A percentile compares a stretch with the other conserved stretches of the same genome.
Evolutionary conservation across 2,888 invertebrate genomes (phyloP).

Genomic region (Eubasilissa splendida): DNA sequence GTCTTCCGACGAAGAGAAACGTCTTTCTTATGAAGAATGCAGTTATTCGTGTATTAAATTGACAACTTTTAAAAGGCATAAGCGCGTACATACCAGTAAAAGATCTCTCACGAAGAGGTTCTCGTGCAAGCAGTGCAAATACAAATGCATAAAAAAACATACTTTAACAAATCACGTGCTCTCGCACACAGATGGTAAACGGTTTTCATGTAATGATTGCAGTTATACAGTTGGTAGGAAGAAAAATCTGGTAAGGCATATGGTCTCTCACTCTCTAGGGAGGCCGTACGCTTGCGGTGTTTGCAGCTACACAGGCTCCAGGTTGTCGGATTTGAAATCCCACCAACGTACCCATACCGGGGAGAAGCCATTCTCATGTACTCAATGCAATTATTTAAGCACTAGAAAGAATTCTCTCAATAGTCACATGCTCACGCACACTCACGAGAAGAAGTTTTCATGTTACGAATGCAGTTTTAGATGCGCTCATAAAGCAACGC

Average conservation of each 20-base stretch:
- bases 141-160: background rate
- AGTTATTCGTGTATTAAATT: background rate
- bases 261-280: background rate
- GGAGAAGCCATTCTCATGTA: constrained; percentile 67
- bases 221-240: background rate
- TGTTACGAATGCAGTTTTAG: constrained; percentile 2
- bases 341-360: constrained; percentile 66
- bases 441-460: background rate
- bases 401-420: background rate
- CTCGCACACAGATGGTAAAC: background rate
- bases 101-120: background rate
- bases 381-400: background rate
- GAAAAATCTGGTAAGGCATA: background rate
- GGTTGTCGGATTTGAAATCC: constrained; percentile 66
- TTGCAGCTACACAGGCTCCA: constrained; percentile 59
- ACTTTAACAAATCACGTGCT: background rate
- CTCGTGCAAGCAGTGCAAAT: background rate
- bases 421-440: background rate
- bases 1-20: too few species aligned
- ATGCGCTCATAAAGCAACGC: too few species aligned
- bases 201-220: constrained; percentile 12
- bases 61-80: background rate
- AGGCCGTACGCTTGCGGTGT: constrained; percentile 20
- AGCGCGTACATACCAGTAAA: background rate
- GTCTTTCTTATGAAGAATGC: background rate